Evolutionary conservation across 2,888 invertebrate species (phyloP).

Genomic region (Isoperla grammatica): DNA sequence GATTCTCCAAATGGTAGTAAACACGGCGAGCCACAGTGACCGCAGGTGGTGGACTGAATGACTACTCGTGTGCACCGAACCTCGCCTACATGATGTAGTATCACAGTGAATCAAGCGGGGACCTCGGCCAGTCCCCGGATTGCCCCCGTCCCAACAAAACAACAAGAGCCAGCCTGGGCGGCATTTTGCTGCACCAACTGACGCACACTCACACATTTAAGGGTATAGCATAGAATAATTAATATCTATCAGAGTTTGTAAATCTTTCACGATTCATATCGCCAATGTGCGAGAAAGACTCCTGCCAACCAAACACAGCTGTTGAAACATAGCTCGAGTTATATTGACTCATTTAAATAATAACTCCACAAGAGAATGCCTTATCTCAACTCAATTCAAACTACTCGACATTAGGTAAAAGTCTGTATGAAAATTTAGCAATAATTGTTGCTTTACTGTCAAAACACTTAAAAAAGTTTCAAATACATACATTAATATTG

Average conservation of each 20-base stretch:
- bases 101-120: conserved; percentile 32
- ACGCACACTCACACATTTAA: conserved; percentile 1
- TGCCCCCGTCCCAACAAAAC: conserved; percentile 27
- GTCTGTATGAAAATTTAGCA: too few relatives aligned
- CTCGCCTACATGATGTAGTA: conserved; percentile 32
- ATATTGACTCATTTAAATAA: too few relatives aligned
- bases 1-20: not conserved
- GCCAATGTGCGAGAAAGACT: too few relatives aligned
- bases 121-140: conserved; percentile 22
- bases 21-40: conserved; percentile 14
- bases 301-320: too few relatives aligned
- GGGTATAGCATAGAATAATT: conserved; percentile 4
- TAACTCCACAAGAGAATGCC: too few relatives aligned
- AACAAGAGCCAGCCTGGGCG: conserved; percentile 15
- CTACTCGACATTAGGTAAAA: too few relatives aligned
- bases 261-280: not conserved
- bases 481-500: too few relatives aligned
- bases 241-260: conserved; percentile 1
- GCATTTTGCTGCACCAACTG: not conserved
- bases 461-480: too few relatives aligned
- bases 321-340: too few relatives aligned
- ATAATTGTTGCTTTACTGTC: too few relatives aligned
- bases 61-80: conserved; percentile 3
- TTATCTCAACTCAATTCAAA: too few relatives aligned
- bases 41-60: not conserved